phyloP scores from a whole-genome alignment of 2,797 vertebrate genomes.

The Fratercula arctica region DNA sequence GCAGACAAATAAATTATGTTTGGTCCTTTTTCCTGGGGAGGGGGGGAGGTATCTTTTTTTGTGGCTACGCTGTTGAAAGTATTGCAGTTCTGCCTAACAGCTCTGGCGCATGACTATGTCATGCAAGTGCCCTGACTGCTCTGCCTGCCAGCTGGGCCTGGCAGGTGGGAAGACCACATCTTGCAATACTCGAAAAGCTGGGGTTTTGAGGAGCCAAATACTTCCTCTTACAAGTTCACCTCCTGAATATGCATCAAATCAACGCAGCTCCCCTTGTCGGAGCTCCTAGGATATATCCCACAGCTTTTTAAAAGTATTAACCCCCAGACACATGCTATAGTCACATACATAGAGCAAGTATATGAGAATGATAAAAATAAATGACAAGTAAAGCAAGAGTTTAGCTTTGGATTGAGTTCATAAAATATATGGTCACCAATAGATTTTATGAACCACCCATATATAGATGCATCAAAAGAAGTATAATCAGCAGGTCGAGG shows the following conservation, averaged over 20 bases:
- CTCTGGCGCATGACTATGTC: background rate
- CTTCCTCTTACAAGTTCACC: rapidly evolving
- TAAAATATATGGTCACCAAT: background rate
- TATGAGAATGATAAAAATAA: conserved; percentile 21
- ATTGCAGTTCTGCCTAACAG: background rate
- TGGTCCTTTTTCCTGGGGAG: background rate
- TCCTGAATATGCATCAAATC: background rate
- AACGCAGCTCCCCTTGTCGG: background rate
- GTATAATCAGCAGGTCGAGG: too few species aligned
- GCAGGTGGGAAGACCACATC: background rate
- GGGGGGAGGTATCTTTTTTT: background rate
- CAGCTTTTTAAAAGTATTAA: background rate
- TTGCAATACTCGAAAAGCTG: background rate
- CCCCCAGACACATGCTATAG: background rate
- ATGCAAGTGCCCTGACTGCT: rapidly evolving
- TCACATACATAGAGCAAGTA: background rate
- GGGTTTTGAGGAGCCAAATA: background rate
- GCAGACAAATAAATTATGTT: background rate
- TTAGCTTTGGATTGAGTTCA: background rate
- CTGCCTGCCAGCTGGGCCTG: background rate
- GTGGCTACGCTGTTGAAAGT: background rate
- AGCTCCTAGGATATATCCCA: background rate
- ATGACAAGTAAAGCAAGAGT: background rate
- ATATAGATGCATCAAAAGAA: background rate
- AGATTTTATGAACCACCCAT: background rate